Base-by-base conservation (phyloP, 2,888 invertebrate genomes). In the Xylota sylvarum region DNA sequence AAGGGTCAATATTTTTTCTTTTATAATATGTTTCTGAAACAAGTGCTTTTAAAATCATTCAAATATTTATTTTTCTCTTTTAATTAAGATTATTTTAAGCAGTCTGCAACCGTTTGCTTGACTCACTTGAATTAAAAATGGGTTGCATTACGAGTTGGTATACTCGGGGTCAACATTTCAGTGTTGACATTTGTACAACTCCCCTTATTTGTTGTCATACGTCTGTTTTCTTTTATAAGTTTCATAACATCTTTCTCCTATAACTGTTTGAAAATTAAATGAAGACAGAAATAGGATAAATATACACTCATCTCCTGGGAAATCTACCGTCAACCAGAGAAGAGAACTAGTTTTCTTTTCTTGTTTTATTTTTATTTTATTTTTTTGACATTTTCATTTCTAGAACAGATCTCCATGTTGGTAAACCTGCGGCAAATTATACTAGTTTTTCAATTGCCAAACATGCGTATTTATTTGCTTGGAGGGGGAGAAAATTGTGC, bases 381-480 rank as follows among this genome's bases (percentile, higher is more conserved):
- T n/a, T n/a, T 62, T 73, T 62, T 62, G 62, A 73, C 37, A 72
- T 48, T 60, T 32, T 32, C 9, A 58, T 58, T 46, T 55, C 37
- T 60, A 37, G 60, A 52, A 40, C 35, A 43, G 4, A 37, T n/a
- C 60, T 9, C 60, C 48, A 35, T 35, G 48, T 62, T 62, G 73
- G 14, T 27, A 52, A 23, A 52, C 73, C 73, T 62, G 27, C 6
- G 62, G 70, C 46, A 19, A 58, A 32, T 46, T 6, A 17, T 48
- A 60, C 72, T 60, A 23, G 58, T 72, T 72, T 60, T 58, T 35
- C 56, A 72, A 72, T 60, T 48, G 35, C 10, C 60, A 60, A 72
- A 48, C 14, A 40, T 60, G 60, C 48, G 72, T 72, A 30, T 17
- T 9, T 3, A 12, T 10, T n/a, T n/a, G 35, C 5, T 10, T 17